Evolutionary conservation across 2,888 invertebrate genomes (phyloP).

Genomic region (Creontiades dilutus): DNA sequence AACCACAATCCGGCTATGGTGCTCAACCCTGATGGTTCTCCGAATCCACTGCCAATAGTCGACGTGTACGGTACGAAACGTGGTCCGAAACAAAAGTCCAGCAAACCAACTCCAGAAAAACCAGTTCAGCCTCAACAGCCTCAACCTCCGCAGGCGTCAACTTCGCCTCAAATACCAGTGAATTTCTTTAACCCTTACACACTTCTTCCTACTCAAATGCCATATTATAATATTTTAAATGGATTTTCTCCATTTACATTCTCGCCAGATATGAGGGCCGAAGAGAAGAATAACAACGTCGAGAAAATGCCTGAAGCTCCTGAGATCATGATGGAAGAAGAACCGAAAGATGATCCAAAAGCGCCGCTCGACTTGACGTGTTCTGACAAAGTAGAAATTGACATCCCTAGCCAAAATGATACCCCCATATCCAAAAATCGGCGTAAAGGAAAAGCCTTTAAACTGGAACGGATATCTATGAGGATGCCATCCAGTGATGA

Average conservation of each 20-base stretch:
- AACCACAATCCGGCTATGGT: conserved; percentile 94
- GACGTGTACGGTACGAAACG: conserved; percentile 94
- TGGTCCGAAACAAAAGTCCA: conserved; percentile 86
- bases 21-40: conserved; percentile 91
- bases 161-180: conserved; percentile 72
- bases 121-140: conserved; percentile 66
- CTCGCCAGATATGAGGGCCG: conserved; percentile 70
- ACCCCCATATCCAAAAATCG: conserved; percentile 78
- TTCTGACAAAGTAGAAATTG: conserved; percentile 78
- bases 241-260: conserved; percentile 72
- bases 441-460: conserved; percentile 92
- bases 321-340: conserved; percentile 70
- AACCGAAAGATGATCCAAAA: conserved; percentile 69
- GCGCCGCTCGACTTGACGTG: conserved; percentile 78
- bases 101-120: conserved; percentile 69
- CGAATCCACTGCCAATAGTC: conserved; percentile 92
- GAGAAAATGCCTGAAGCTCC: conserved; percentile 63
- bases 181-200: conserved; percentile 73
- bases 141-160: conserved; percentile 69
- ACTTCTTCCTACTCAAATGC: conserved; percentile 76
- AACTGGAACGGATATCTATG: conserved; percentile 84
- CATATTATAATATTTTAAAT: conserved; percentile 74
- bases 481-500: conserved; percentile 79
- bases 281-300: conserved; percentile 75
- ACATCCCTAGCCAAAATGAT: conserved; percentile 70